A percentile compares a stretch with the other conserved stretches of the same genome.
Conservation (phyloP, 2,888 invertebrate genomes). For the Ditula angustiorana region DNA sequence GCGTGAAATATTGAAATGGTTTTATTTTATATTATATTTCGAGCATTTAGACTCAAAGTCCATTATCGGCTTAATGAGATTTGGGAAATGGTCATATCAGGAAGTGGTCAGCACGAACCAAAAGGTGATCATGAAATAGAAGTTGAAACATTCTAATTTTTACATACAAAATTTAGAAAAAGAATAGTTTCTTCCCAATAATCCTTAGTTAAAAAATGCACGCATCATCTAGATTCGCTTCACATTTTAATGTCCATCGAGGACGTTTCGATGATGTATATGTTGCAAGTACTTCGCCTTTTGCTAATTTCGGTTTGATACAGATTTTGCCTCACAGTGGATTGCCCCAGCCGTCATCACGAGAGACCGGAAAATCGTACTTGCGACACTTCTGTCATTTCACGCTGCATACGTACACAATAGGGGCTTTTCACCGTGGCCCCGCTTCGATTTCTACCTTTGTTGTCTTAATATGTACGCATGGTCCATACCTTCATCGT, state of each 20-base stretch:
- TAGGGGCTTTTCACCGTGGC: slow-evolving; percentile 25
- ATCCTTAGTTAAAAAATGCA: background rate
- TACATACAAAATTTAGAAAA: no score
- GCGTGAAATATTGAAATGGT: no score
- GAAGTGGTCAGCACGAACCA: no score
- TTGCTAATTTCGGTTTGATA: slow-evolving; percentile 34
- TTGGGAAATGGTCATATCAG: no score
- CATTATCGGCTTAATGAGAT: no score
- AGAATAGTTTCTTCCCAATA: no score
- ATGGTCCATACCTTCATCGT: background rate
- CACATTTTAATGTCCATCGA: slow-evolving; percentile 8
- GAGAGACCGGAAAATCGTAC: slow-evolving; percentile 35
- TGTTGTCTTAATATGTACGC: slow-evolving; percentile 27
- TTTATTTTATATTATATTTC: no score
- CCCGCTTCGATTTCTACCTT: slow-evolving; percentile 29
- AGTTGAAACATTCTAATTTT: no score
- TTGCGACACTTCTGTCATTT: slow-evolving; percentile 38
- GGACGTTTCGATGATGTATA: slow-evolving; percentile 20
- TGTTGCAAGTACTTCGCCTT: slow-evolving; percentile 25
- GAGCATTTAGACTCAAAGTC: no score
- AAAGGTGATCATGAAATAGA: no score
- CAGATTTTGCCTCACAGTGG: slow-evolving; percentile 29
- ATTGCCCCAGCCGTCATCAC: slow-evolving; percentile 35
- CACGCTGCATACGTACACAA: slow-evolving; percentile 32
- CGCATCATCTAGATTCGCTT: slow-evolving; percentile 1